phyloP scores from a whole-genome alignment of 2,888 invertebrate species.

The Mimumesa dahlbomi region DNA sequence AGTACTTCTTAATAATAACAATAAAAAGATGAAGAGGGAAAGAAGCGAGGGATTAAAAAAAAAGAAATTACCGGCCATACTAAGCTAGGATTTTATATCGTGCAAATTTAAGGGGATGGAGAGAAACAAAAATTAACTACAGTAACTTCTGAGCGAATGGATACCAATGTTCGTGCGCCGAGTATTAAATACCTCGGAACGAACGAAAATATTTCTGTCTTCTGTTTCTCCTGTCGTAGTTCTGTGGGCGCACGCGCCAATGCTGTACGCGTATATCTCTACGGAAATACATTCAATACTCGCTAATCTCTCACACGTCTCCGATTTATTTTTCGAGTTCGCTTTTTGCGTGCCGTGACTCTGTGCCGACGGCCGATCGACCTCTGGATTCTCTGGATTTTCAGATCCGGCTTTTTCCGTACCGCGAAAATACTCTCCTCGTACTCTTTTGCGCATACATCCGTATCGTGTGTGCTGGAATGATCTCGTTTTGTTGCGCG shows the following conservation, averaged over 20 bases:
- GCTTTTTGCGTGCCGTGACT: conserved; percentile 54
- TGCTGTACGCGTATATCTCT: conserved; percentile 19
- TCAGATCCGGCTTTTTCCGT: neutral
- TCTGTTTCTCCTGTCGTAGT: conserved; percentile 26
- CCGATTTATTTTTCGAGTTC: conserved; percentile 63
- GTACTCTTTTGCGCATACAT: neutral
- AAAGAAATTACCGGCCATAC: conserved; percentile 76
- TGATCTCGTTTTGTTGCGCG: too few relatives aligned
- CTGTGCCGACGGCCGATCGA: conserved; percentile 27
- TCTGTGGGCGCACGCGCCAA: conserved; percentile 17
- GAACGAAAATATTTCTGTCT: conserved; percentile 32
- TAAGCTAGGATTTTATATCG: conserved; percentile 75
- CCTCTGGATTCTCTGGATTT: neutral
- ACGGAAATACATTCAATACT: conserved; percentile 34
- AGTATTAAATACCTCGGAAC: conserved; percentile 31
- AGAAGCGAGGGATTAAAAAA: conserved; percentile 13
- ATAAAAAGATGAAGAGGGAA: neutral
- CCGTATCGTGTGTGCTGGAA: neutral
- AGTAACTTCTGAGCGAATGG: conserved; percentile 43
- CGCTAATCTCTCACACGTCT: conserved; percentile 52
- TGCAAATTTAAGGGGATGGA: conserved; percentile 59
- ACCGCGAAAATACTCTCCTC: too few relatives aligned
- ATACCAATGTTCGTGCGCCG: conserved; percentile 12
- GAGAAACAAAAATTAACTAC: conserved; percentile 28
- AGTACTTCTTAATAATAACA: conserved; percentile 62